A percentile compares a stretch with the other conserved stretches of the same genome.
phyloP scores from a whole-genome alignment of 2,113 vertebrate genomes.

The Macaca nemestrina region DNA sequence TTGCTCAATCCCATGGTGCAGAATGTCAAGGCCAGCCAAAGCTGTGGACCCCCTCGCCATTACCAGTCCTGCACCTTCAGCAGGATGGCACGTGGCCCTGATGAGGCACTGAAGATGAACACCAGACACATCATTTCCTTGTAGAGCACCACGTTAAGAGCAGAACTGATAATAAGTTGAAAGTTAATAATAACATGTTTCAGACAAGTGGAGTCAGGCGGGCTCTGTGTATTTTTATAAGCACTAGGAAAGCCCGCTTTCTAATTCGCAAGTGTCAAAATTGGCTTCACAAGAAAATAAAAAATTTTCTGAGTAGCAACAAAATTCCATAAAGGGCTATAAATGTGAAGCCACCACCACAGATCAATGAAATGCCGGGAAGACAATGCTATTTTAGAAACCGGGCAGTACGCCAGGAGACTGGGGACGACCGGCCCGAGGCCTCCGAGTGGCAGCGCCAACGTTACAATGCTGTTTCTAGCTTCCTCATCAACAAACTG shows the following conservation, averaged over 20 bases:
- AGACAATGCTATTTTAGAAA: constrained; percentile 57
- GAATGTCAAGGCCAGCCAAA: not conserved
- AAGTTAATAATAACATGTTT: not conserved
- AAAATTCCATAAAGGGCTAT: constrained; percentile 59
- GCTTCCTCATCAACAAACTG: not conserved
- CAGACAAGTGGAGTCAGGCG: not conserved
- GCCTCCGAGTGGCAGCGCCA: not conserved
- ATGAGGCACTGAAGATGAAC: not conserved
- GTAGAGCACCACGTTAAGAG: not conserved
- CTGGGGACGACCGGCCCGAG: not conserved
- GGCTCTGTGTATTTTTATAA: constrained; percentile 11
- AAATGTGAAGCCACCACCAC: not conserved
- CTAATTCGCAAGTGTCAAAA: constrained; percentile 28
- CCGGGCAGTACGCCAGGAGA: constrained; percentile 33
- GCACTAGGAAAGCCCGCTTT: constrained; percentile 42
- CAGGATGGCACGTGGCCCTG: fast-evolving
- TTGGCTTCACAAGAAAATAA: not conserved
- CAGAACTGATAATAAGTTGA: not conserved
- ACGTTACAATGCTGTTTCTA: not conserved
- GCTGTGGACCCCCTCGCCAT: fast-evolving
- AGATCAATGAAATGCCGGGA: constrained; percentile 56
- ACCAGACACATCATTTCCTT: not conserved
- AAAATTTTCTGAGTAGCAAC: constrained; percentile 32
- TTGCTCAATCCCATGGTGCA: no score
- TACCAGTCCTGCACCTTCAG: not conserved